Evolutionary conservation across 1,140 invertebrate species (phyloP).

Genomic region (Aplysia californica): DNA sequence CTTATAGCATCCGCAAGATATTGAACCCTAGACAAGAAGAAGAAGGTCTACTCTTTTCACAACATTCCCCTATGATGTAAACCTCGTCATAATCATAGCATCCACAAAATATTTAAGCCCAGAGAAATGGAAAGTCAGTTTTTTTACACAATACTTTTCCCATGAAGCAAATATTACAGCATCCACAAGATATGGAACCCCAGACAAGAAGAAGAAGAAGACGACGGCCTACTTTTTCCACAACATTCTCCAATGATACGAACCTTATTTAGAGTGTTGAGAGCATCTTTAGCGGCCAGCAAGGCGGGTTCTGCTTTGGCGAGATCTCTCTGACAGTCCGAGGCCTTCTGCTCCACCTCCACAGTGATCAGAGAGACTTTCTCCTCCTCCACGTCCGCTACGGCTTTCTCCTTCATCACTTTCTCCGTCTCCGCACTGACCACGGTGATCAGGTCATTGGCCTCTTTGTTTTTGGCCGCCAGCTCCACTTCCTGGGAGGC

Average conservation of each 20-base stretch:
- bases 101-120: too few relatives aligned
- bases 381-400: slow-evolving; percentile 93
- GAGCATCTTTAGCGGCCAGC: slow-evolving; percentile 90
- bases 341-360: slow-evolving; percentile 94
- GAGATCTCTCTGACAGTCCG: slow-evolving; percentile 93
- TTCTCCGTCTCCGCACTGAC: slow-evolving; percentile 95
- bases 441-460: slow-evolving; percentile 91
- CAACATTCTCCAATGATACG: background rate
- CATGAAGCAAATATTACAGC: too few relatives aligned
- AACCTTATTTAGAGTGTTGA: slow-evolving; percentile 96
- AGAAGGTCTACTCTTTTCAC: too few relatives aligned
- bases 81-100: too few relatives aligned
- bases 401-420: slow-evolving; percentile 88
- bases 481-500: slow-evolving; percentile 94
- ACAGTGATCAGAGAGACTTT: slow-evolving; percentile 93
- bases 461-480: slow-evolving; percentile 95
- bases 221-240: too few relatives aligned
- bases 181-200: too few relatives aligned
- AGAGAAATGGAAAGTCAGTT: too few relatives aligned
- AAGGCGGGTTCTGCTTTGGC: slow-evolving; percentile 96
- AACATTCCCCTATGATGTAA: too few relatives aligned
- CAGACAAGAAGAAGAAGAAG: too few relatives aligned
- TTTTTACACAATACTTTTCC: too few relatives aligned
- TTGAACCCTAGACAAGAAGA: too few relatives aligned
- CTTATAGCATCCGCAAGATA: too few relatives aligned